Base-by-base conservation (phyloP, 2,113 vertebrate genomes). In the Cygnus buccinator region DNA sequence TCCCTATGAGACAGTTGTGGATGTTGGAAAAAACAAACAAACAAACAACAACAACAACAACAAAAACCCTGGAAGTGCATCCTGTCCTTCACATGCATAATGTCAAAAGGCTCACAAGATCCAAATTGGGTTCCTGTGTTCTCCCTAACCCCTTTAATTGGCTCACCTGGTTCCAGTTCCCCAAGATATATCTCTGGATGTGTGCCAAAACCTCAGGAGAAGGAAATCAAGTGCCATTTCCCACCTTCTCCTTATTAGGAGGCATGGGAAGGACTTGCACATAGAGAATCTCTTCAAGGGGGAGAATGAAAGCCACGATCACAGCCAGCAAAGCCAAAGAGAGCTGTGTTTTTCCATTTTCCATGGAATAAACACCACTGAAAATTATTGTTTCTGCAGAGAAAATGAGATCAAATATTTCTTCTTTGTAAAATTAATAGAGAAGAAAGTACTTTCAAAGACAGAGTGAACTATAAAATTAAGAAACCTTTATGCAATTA, bases 251-350 rank as follows among this genome's bases (percentile, higher is more conserved):
- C 25, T 66, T 37, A 5, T 28, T 50, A 33, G 20, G 20, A 12
- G 1, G 2, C 3, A 6, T 35, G 23, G 33, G 59, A 65, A 79
- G 33, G 33, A 48, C 54, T 82, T 50, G 10, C 59, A 13, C 13
- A 21, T 1, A 57, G 54, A 46, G 61, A 5, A 5, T 65, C 4
- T 39, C 10, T 41, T 6, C 0, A 0, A 46, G 43, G 50, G 33
- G 31, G 12, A 21, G 43, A 67, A 18, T 37, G 66, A 43, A 61
- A 73, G 15, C 13, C 29, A 43, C 18, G 8, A 50, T 71, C 65
- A 46, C 26, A 54, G 37, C 6, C n/a, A 79, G 54, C 6, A 90
- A 71, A 84, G 81, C 6, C 25, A 57, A 74, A 65, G 23, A 89
- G 17, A 54, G 5, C 10, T 31, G 10, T 78, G 11, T 65, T 87